A percentile compares a stretch with the other conserved stretches of the same genome.
phyloP scores from a whole-genome alignment of 2,797 vertebrate species.

The Pygocentrus nattereri region DNA sequence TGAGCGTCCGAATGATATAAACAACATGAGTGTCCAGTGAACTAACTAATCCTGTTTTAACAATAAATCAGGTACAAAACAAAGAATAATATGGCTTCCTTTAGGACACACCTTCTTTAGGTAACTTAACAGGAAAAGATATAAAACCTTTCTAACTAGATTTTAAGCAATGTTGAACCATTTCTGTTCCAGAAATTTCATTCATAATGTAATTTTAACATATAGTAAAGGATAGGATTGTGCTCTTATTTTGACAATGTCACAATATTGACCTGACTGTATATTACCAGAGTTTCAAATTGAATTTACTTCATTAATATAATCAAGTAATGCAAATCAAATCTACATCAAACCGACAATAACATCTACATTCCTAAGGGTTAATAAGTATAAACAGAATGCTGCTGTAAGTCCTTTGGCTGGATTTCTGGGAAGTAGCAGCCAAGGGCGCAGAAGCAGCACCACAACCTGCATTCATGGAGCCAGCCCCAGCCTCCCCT shows the following conservation, averaged over 20 bases:
- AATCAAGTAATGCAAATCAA: background rate
- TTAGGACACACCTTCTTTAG: too few species aligned
- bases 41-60: background rate
- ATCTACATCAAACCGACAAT: background rate
- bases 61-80: too few species aligned
- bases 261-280: too few species aligned
- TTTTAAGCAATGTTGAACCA: too few species aligned
- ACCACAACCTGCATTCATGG: constrained; percentile 11
- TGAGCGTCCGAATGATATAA: background rate
- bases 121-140: too few species aligned
- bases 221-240: too few species aligned
- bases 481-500: constrained; percentile 16
- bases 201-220: too few species aligned
- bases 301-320: background rate
- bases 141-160: too few species aligned
- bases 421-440: background rate
- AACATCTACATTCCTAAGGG: background rate
- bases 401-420: background rate
- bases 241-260: too few species aligned
- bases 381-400: background rate
- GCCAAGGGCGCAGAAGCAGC: background rate
- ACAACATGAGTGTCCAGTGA: background rate
- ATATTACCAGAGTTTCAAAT: too few species aligned
- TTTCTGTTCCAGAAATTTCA: too few species aligned
- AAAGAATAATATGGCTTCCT: too few species aligned